Evolutionary conservation across 2,888 invertebrate genomes (phyloP), one percentile per base, ranked within the genome.

Genomic region (Epiblema foenella): DNA sequence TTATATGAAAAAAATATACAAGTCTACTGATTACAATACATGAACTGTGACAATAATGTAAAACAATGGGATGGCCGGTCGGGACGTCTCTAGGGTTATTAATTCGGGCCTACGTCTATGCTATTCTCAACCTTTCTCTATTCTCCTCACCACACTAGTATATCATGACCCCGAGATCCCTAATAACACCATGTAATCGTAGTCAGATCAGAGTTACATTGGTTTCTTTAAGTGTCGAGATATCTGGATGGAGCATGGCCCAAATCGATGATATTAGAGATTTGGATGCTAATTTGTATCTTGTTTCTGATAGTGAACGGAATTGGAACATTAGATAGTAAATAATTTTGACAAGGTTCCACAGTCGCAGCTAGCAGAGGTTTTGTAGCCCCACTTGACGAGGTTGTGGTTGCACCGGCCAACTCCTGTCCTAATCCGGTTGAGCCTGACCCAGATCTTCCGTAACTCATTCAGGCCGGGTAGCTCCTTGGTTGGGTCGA

Each of bases 21-120:
- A 3, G 12, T 17, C 11, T 51, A 58, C 59, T 60, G 59, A 8
- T n/a, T 60, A 46, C 59, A 15, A 24, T 46, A 24, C 4, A 24
- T 42, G 8, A 46, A 60, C 59, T 59, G 42, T 59, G 42, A 5
- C 12, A 20, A 9, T 57, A 56, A 69, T 51, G 37, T 63, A 57
- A 69, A 63, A 69, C 69, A 69, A 69, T 39, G 56, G 56, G 63
- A 49, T 57, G 20, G n/a, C 59, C 59, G 62, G 18, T 17, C 29
- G 51, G 24, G 59, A 59, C 60, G n/a, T 24, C 54, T 60, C 52
- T 54, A 62, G 46, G 15, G 46, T 46, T 46, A 46, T 46, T n/a
- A n/a, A n/a, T n/a, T 46, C n/a, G 46, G 46, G 46, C n/a, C n/a
- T n/a, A 33, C 33, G n/a, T 15, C 46, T 46, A 46, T 46, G 46